A percentile compares a stretch with the other conserved stretches of the same genome.
Evolutionary conservation across 2,888 invertebrate genomes (phyloP).

Genomic region (Lathronympha strigana): DNA sequence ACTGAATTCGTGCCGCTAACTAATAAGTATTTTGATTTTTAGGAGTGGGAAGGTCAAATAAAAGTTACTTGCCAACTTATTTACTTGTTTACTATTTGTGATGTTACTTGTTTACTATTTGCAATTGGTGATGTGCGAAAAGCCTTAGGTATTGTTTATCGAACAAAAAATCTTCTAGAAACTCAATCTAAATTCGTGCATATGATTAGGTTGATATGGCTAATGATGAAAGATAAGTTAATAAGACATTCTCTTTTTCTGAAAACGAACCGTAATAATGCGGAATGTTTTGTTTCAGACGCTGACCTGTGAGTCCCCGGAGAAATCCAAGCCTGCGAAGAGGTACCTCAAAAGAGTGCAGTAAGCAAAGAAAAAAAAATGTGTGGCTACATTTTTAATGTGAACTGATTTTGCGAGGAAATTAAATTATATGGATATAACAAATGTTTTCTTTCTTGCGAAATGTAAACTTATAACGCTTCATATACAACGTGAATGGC

Average conservation of each 20-base stretch:
- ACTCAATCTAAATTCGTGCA: constrained; percentile 14
- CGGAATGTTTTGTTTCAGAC: constrained; percentile 80
- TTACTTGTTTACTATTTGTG: no score
- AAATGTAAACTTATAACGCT: no score
- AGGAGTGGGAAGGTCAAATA: no score
- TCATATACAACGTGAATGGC: no score
- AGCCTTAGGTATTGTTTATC: not conserved
- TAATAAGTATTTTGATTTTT: no score
- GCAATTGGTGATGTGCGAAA: not conserved
- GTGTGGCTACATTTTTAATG: not conserved
- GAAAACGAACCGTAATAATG: no score
- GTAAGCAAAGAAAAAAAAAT: constrained; percentile 16
- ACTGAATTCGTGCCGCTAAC: no score
- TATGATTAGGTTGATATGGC: not conserved
- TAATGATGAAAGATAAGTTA: constrained; percentile 16
- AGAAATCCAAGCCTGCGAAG: constrained; percentile 79
- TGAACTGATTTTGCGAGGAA: not conserved
- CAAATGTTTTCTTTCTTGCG: no score
- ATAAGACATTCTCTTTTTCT: no score
- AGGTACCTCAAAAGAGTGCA: constrained; percentile 82
- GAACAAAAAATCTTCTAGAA: not conserved
- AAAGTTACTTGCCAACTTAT: no score
- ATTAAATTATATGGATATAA: no score
- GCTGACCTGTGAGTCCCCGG: constrained; percentile 83
- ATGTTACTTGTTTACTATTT: no score